phyloP scores from a whole-genome alignment of 2,888 invertebrate species.

The Pyrgus malvae region DNA sequence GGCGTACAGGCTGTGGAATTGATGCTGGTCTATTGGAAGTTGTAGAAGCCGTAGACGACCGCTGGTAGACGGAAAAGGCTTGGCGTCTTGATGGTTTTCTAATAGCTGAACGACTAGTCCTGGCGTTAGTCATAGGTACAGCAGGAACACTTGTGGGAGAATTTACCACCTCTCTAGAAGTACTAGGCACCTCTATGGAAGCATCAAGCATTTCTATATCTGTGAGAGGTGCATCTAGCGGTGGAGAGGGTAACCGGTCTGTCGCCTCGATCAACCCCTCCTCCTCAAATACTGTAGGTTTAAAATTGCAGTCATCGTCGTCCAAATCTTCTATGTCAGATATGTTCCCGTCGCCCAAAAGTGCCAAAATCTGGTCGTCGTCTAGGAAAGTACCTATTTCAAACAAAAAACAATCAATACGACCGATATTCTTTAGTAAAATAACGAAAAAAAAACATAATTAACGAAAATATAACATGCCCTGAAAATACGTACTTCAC shows the following conservation, averaged over 20 bases:
- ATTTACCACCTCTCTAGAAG: no score
- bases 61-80: not conserved
- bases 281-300: not conserved
- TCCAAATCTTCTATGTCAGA: not conserved
- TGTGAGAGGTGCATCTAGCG: not conserved
- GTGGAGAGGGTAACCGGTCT: not conserved
- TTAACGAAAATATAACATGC: constrained; percentile 1
- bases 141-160: no score
- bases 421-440: not conserved
- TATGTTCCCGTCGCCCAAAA: not conserved
- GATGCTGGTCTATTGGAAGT: constrained; percentile 16
- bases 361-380: not conserved
- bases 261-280: not conserved
- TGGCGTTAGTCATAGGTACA: not conserved
- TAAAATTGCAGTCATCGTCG: not conserved
- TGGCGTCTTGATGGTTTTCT: constrained; percentile 2
- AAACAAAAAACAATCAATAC: not conserved
- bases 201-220: not conserved
- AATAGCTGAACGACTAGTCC: not conserved
- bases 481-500: not conserved
- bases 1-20: constrained; percentile 30
- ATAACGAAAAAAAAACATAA: not conserved
- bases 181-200: constrained; percentile 1
- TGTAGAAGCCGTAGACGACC: not conserved
- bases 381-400: not conserved